Evolutionary conservation across 2,888 invertebrate species (phyloP).

Genomic region (Drosophila maculinotata): DNA sequence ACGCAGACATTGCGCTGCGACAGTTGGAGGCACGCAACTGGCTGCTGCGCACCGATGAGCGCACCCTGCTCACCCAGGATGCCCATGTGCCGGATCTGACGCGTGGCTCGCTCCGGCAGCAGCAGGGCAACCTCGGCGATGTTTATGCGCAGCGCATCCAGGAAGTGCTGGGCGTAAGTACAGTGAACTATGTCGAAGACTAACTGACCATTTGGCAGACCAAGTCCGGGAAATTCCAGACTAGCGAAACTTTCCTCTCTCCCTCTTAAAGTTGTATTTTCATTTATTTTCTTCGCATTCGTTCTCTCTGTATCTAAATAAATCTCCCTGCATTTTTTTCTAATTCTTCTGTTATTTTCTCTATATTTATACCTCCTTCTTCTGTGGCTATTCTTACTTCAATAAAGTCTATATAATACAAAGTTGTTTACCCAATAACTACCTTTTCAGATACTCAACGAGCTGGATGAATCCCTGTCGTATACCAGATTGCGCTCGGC

Average conservation of each 20-base stretch:
- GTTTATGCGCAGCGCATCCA: conserved; percentile 82
- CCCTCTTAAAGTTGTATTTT: no score
- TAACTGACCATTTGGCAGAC: no score
- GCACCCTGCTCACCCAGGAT: conserved; percentile 84
- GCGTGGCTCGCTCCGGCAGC: conserved; percentile 74
- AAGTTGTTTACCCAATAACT: no score
- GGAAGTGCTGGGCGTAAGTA: conserved; percentile 83
- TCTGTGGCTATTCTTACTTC: no score
- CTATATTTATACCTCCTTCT: no score
- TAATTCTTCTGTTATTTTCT: no score
- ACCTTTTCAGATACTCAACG: conserved; percentile 79
- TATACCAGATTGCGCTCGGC: conserved; percentile 63
- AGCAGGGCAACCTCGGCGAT: conserved; percentile 84
- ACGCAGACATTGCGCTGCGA: conserved; percentile 71
- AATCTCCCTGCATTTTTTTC: no score
- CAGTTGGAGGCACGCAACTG: conserved; percentile 82
- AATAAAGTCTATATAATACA: no score
- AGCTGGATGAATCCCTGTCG: conserved; percentile 81
- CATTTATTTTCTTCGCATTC: no score
- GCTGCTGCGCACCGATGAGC: conserved; percentile 84
- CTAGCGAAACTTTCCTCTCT: no score
- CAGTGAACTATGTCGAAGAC: background rate
- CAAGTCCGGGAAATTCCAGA: no score
- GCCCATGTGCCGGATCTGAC: conserved; percentile 80
- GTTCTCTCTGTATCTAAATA: no score